Evolutionary conservation across 2,797 vertebrate genomes (phyloP), one percentile per base, ranked within the genome.

Genomic region (Gymnocypris eckloni): DNA sequence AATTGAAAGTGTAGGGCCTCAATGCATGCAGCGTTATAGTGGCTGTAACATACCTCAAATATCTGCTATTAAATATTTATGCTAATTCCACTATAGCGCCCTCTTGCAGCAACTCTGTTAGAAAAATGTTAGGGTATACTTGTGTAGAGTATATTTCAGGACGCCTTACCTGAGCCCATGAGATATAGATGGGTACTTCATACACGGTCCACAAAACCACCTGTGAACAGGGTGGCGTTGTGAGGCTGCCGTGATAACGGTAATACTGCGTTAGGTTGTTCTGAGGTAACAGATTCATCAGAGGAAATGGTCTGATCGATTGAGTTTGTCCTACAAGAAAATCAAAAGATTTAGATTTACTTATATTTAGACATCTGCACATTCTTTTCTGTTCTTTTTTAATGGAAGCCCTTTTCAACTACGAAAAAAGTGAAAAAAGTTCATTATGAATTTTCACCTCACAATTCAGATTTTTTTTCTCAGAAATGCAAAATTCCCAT

Each of bases 191-290:
- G 0, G 94, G 93, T 10, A 96, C 95, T 90, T 98, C 94, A 0
- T 96, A 97, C 4, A 97, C 28, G 0, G 96, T 97, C 97, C 97
- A 98, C 18, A 96, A 0, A 0, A 97, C 97, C 0, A 80, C 93
- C 52, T 96, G 95, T 0, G 94, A 93, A 77, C 97, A 98, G 6
- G 95, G 95, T 0, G 96, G 97, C 0, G 94, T 98, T 89, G 97
- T 98, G 88, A 97, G 95, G 82, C 96, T 97, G 81, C 97, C 96
- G 0, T 94, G 91, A 59, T 98, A 97, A 81, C 96, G 93, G 89
- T 96, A 97, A 91, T 96, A 97, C 89, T 93, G 88, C 0, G 92
- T 94, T 80, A 98, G 93, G 28, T 84, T 92, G 18, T 86, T 25
- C 0, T 89, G n/a, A 0, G 96, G 97, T 83, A 97, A 93, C 12